Conservation (phyloP, 2,888 invertebrate genomes). For the Labia minor region DNA sequence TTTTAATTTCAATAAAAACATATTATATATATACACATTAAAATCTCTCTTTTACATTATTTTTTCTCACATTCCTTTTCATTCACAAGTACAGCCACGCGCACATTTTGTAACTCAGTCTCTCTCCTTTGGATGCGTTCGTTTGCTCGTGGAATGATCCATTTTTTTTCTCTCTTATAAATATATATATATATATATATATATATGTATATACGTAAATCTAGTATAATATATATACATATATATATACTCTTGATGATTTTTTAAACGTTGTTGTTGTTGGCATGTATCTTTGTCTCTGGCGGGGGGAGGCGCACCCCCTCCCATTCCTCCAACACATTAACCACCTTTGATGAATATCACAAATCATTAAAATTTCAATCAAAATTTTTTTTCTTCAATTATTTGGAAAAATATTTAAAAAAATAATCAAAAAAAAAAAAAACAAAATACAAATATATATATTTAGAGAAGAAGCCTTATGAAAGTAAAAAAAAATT, state of each 20-base stretch:
- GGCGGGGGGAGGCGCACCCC: slow-evolving; percentile 13
- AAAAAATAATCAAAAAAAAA: background rate
- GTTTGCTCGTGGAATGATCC: background rate
- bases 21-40: background rate
- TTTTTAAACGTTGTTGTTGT: background rate
- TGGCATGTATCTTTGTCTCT: background rate
- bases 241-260: slow-evolving; percentile 1
- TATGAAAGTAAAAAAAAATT: background rate
- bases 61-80: no score
- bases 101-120: background rate
- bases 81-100: background rate
- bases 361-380: background rate
- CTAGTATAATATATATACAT: no score
- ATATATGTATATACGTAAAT: no score
- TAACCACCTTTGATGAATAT: background rate
- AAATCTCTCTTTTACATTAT: background rate
- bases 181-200: no score
- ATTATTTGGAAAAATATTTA: background rate
- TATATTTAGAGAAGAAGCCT: background rate
- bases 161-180: background rate
- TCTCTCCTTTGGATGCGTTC: slow-evolving; percentile 7
- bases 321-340: background rate
- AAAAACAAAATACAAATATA: background rate
- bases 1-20: no score
- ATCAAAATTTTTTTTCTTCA: no score